Percentiles rank a stretch among this genome's conserved stretches.
These are phyloP conservation scores for Caenorhabditis elegans DNA, from an alignment of 1,140 invertebrate species.

Conservation along the genomic window DNA sequence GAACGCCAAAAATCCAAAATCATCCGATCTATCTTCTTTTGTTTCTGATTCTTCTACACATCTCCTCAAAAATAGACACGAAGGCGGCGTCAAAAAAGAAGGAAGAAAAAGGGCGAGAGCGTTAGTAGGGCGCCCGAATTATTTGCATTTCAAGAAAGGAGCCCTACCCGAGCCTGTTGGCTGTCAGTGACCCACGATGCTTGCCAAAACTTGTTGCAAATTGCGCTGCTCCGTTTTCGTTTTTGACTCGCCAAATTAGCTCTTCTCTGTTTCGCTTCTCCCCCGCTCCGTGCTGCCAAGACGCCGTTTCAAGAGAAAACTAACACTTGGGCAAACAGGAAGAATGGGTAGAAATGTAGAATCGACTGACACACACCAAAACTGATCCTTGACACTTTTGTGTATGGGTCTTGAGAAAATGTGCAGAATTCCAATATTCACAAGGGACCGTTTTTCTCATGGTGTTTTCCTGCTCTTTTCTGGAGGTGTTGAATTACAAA, in stretches of 20 bases:
- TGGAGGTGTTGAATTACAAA: neutral
- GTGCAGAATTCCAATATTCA: neutral
- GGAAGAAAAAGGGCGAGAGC: neutral
- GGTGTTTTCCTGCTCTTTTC: neutral
- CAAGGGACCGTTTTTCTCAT: neutral
- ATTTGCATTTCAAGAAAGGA: constrained; percentile 28
- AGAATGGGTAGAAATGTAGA: neutral
- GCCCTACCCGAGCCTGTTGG: neutral
- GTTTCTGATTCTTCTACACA: too few species aligned
- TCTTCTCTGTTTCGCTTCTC: neutral
- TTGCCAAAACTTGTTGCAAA: constrained; percentile 3
- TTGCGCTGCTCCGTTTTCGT: neutral
- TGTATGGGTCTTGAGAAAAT: neutral
- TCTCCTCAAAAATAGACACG: neutral
- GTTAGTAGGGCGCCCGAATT: constrained; percentile 15
- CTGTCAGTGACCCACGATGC: constrained; percentile 1
- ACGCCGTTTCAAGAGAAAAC: neutral
- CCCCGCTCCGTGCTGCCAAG: too few species aligned
- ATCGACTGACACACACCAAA: too few species aligned
- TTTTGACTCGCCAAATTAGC: neutral
- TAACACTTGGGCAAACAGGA: neutral
- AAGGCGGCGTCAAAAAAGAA: neutral
- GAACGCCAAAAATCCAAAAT: neutral
- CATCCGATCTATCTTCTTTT: neutral
- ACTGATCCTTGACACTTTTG: constrained; percentile 27